Percentiles rank a stretch among this genome's conserved stretches.
phyloP scores from a whole-genome alignment of 1,140 invertebrate species.

The Mactra quadrangularis region DNA sequence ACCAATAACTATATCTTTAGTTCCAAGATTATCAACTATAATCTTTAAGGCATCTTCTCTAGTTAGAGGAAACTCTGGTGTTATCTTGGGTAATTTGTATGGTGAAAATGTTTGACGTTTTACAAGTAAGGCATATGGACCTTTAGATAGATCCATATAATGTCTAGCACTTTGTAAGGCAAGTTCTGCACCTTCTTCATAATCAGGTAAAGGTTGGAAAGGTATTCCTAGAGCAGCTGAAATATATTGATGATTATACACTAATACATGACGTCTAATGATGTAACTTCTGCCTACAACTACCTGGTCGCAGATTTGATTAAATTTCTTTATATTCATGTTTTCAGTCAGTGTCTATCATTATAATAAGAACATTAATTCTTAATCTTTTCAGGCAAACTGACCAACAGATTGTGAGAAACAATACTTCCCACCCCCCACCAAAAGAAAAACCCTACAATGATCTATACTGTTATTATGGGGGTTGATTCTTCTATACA shows the following conservation, averaged over 20 bases:
- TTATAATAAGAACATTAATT: too few relatives aligned
- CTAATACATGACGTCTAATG: too few relatives aligned
- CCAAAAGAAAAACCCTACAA: too few relatives aligned
- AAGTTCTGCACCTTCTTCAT: constrained; percentile 83
- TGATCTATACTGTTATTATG: too few relatives aligned
- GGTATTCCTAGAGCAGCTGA: constrained; percentile 84
- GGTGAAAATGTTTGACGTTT: constrained; percentile 84
- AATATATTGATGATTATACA: neutral
- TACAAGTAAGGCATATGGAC: constrained; percentile 84
- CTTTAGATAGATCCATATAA: constrained; percentile 82
- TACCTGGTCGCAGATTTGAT: too few relatives aligned
- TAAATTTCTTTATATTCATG: too few relatives aligned
- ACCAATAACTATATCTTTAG: constrained; percentile 83
- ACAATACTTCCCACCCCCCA: too few relatives aligned
- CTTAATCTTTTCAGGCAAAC: too few relatives aligned
- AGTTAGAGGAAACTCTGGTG: constrained; percentile 73
- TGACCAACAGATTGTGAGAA: too few relatives aligned
- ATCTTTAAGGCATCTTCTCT: constrained; percentile 81
- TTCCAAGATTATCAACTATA: constrained; percentile 75
- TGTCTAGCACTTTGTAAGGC: constrained; percentile 81
- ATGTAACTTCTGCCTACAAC: too few relatives aligned
- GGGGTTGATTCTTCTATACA: too few relatives aligned
- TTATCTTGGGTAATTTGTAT: constrained; percentile 79
- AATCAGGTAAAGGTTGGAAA: constrained; percentile 83
- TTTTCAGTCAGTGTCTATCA: too few relatives aligned